A percentile compares a stretch with the other conserved stretches of the same genome.
phyloP scores from a whole-genome alignment of 2,113 vertebrate genomes.

The Tragelaphus scriptus region DNA sequence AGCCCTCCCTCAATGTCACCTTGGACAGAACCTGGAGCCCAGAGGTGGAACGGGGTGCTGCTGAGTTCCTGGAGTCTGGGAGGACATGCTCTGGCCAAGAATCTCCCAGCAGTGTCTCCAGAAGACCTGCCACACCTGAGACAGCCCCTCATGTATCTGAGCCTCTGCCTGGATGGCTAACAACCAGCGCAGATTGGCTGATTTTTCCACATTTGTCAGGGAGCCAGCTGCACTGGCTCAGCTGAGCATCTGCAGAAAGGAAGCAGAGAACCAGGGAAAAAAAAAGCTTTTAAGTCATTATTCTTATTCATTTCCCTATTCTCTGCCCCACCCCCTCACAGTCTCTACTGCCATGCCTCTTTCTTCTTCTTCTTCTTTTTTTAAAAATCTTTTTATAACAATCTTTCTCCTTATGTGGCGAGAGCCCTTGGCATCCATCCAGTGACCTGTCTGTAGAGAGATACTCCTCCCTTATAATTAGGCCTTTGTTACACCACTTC shows the following conservation, averaged over 20 bases:
- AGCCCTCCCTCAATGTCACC: constrained; percentile 84
- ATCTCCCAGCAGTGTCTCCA: constrained; percentile 82
- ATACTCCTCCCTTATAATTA: constrained; percentile 59
- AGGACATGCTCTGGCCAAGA: constrained; percentile 73
- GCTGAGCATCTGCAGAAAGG: constrained; percentile 85
- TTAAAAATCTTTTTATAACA: constrained; percentile 54
- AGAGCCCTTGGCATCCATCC: constrained; percentile 59
- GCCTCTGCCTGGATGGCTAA: constrained; percentile 85
- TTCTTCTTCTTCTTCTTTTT: constrained; percentile 57
- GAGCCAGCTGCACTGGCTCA: constrained; percentile 89
- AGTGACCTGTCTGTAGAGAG: constrained; percentile 58
- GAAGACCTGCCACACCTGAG: constrained; percentile 89
- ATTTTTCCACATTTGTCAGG: constrained; percentile 93
- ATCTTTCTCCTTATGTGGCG: constrained; percentile 65
- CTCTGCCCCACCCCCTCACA: constrained; percentile 53
- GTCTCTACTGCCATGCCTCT: constrained; percentile 57
- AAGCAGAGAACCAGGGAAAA: constrained; percentile 79
- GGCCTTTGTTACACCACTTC: constrained; percentile 55
- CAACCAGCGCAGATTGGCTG: constrained; percentile 93
- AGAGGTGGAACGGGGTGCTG: constrained; percentile 76
- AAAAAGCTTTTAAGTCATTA: constrained; percentile 86
- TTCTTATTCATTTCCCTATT: constrained; percentile 83
- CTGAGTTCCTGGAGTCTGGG: constrained; percentile 70
- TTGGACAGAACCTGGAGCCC: constrained; percentile 76
- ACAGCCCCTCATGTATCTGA: constrained; percentile 87